Evolutionary conservation across 2,888 invertebrate species (phyloP).

Genomic region (Eristalinus sepulchralis): DNA sequence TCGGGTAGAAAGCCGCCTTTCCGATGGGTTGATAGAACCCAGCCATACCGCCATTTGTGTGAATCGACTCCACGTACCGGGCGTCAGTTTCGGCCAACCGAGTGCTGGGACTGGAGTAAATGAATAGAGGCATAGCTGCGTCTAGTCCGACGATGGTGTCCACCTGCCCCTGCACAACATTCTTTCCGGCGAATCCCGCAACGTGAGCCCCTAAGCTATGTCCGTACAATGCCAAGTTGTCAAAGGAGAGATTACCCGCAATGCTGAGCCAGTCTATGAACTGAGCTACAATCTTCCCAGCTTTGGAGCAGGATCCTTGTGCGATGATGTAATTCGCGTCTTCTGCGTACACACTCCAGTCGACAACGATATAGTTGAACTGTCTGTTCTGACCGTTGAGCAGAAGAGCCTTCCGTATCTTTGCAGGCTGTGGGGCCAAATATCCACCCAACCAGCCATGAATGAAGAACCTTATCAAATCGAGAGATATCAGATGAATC

Average conservation of each 20-base stretch:
- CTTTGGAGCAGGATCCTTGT: conserved; percentile 77
- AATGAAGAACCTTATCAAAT: conserved; percentile 75
- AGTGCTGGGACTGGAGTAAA: conserved; percentile 19
- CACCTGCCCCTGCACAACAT: conserved; percentile 81
- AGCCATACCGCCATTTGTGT: conserved; percentile 69
- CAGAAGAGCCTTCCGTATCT: conserved; percentile 80
- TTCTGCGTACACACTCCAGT: conserved; percentile 82
- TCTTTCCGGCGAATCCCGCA: conserved; percentile 83
- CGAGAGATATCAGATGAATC: neutral
- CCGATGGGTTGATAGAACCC: conserved; percentile 72
- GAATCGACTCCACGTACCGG: conserved; percentile 72
- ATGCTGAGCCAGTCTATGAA: conserved; percentile 79
- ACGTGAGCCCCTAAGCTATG: conserved; percentile 83
- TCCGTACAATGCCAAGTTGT: conserved; percentile 82
- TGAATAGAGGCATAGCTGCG: conserved; percentile 71
- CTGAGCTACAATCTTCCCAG: conserved; percentile 66
- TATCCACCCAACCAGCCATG: conserved; percentile 83
- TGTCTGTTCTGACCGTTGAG: conserved; percentile 82
- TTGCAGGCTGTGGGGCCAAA: conserved; percentile 74
- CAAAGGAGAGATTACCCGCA: conserved; percentile 81
- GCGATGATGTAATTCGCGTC: conserved; percentile 82
- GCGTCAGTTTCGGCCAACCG: conserved; percentile 70
- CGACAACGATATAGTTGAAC: conserved; percentile 83
- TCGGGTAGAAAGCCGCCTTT: conserved; percentile 81
- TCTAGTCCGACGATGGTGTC: conserved; percentile 82